A percentile compares a stretch with the other conserved stretches of the same genome.
Evolutionary conservation across 2,797 vertebrate genomes (phyloP).

Genomic region (Melanotaenia parkinsoni): DNA sequence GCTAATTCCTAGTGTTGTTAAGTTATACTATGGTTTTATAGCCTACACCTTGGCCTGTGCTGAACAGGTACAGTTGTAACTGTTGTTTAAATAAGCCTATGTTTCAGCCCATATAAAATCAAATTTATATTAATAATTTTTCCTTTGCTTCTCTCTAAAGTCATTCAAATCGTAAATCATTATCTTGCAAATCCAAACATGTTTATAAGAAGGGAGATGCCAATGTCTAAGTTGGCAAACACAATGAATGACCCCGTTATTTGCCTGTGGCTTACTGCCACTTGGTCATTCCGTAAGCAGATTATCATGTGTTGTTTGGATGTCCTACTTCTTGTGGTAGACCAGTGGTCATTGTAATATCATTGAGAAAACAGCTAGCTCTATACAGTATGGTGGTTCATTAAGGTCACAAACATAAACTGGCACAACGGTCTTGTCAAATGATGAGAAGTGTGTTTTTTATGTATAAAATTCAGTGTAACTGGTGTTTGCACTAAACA

Average conservation of each 20-base stretch:
- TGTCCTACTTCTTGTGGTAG: conserved; percentile 32
- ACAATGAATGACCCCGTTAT: conserved; percentile 39
- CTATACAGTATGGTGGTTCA: conserved; percentile 13
- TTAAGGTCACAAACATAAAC: conserved; percentile 27
- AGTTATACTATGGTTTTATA: not conserved
- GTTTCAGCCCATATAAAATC: not conserved
- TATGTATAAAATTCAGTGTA: not conserved
- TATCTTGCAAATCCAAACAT: not conserved
- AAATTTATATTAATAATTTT: not conserved
- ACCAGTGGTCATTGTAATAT: conserved; percentile 16
- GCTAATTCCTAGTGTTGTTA: not conserved
- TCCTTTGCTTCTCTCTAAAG: not conserved
- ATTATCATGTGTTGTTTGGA: conserved; percentile 29
- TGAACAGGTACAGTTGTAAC: not conserved
- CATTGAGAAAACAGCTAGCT: conserved; percentile 1
- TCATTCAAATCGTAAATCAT: not conserved
- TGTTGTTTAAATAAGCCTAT: too few species aligned
- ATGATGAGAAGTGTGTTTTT: not conserved
- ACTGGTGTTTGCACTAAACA: not conserved
- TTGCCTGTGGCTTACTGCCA: conserved; percentile 27
- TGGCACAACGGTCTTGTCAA: conserved; percentile 16
- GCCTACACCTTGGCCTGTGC: not conserved
- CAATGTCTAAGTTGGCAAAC: conserved; percentile 7
- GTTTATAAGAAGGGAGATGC: not conserved
- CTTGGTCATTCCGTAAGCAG: conserved; percentile 23